Base-by-base conservation (phyloP, 2,888 invertebrate genomes). In the Oscheius sp. region DNA sequence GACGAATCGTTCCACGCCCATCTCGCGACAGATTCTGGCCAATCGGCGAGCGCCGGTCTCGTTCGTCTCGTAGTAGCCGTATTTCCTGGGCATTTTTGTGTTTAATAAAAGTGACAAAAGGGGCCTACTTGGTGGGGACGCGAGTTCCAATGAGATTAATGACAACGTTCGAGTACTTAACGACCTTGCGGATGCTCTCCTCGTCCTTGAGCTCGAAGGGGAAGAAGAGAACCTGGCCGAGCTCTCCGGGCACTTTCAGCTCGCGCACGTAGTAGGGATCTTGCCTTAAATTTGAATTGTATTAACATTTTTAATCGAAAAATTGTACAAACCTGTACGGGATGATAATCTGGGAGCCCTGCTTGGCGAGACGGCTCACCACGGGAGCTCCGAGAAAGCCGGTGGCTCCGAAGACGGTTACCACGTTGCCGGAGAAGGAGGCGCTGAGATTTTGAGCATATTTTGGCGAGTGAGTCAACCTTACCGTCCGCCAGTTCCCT, bases 131-230 rank as follows among this genome's bases (percentile, higher is more conserved):
- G 0, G 98, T 98, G 90, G 96, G 95, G 92, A 93, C 95, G 84
- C 96, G 94, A 53, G 94, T 92, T 3, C 98, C 97, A 79, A 99
- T 92, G 75, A 97, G 91, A 90, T 99, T 99, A 81, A 99, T 93
- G 0, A 98, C 99, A 70, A 98, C 95, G 91, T 98, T 96, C 1
- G 98, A 98, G 91, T 99, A 94, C 88, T 94, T 94, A 53, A 99
- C 93, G 10, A 82, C 63, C 47, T 73, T 90, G 33, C 90, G 84
- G 84, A 99, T 93, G 0, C 94, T 93, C 51, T 94, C 94, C 80
- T 96, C 95, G 91, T 98, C 96, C 55, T 92, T 91, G 59, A 98
- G 89, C 88, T 96, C 90, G 90, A 92, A 96, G 11, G 94, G 95
- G 75, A 86, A 87, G 76, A 86, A 88, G n/a, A 88, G 80, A 21